A percentile compares a stretch with the other conserved stretches of the same genome.
These are phyloP conservation scores for Cloeon dipterum DNA, from an alignment of 2,888 invertebrate species.

Conservation along the genomic window DNA sequence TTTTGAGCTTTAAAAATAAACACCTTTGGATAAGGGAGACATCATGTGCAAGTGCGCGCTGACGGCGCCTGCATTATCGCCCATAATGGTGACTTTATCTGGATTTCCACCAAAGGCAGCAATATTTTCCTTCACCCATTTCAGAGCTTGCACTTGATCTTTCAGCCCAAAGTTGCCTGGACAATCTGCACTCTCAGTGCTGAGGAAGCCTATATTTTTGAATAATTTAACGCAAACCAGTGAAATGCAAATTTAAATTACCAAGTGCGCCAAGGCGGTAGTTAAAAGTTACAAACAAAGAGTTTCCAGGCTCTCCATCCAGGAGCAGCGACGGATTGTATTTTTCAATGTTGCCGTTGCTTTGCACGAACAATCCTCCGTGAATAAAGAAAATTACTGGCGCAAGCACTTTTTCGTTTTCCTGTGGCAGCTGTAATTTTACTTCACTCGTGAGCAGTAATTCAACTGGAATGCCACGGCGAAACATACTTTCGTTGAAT, in stretches of 20 bases:
- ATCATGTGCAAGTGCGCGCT: conserved; percentile 4
- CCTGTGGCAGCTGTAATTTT: not conserved
- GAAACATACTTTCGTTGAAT: not conserved
- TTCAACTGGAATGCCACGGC: no score
- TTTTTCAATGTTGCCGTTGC: not conserved
- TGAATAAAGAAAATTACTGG: not conserved
- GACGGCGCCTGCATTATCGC: conserved; percentile 4
- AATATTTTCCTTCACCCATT: conserved; percentile 4
- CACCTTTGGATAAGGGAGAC: conserved; percentile 4
- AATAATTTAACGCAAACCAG: no score
- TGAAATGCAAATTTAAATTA: no score
- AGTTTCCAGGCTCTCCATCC: not conserved
- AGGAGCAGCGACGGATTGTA: not conserved
- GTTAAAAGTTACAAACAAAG: not conserved
- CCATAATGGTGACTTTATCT: conserved; percentile 1
- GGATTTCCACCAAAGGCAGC: conserved; percentile 5
- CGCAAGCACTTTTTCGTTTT: not conserved
- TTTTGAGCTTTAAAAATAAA: no score
- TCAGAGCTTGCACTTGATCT: conserved; percentile 3
- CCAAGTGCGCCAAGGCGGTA: not conserved
- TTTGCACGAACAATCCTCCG: not conserved
- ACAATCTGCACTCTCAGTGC: not conserved
- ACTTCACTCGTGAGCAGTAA: no score
- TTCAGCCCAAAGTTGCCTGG: conserved; percentile 3
- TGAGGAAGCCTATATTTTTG: conserved; percentile 3